Evolutionary conservation across 2,888 invertebrate genomes (phyloP).

Genomic region (Limenitis camilla): DNA sequence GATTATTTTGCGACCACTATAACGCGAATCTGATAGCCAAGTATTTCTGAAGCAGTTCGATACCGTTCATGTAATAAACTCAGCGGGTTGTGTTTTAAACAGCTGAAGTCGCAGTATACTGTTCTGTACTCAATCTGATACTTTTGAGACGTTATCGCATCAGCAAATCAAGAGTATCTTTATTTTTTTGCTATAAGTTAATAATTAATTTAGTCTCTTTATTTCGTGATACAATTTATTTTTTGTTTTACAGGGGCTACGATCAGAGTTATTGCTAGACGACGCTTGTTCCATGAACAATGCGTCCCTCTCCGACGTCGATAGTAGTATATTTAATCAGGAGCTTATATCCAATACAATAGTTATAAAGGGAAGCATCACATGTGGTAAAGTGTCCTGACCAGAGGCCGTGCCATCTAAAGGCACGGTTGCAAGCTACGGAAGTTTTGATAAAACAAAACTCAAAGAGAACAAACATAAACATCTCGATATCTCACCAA

Average conservation of each 20-base stretch:
- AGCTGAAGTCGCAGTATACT: too few species aligned
- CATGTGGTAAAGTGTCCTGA: conserved; percentile 55
- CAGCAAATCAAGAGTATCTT: too few species aligned
- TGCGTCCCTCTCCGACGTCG: conserved; percentile 51
- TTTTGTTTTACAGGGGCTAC: conserved; percentile 48
- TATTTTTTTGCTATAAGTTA: background rate
- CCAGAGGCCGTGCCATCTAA: conserved; percentile 63
- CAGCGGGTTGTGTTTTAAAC: too few species aligned
- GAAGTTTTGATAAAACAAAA: conserved; percentile 57
- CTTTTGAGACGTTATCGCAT: too few species aligned
- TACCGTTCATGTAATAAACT: too few species aligned
- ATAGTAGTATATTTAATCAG: conserved; percentile 52
- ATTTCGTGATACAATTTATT: background rate
- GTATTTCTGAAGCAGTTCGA: too few species aligned
- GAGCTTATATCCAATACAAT: conserved; percentile 48
- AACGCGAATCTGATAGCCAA: too few species aligned
- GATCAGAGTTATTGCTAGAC: conserved; percentile 58
- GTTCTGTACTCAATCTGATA: too few species aligned
- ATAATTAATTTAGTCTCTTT: background rate
- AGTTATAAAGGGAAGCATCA: conserved; percentile 55
- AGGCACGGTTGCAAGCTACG: conserved; percentile 58
- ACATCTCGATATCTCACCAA: conserved; percentile 14
- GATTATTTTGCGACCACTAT: too few species aligned
- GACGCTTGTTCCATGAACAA: conserved; percentile 55
- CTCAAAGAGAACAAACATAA: conserved; percentile 24